Evolutionary conservation across 2,888 invertebrate species (phyloP).

Genomic region (Teleogryllus oceanicus): DNA sequence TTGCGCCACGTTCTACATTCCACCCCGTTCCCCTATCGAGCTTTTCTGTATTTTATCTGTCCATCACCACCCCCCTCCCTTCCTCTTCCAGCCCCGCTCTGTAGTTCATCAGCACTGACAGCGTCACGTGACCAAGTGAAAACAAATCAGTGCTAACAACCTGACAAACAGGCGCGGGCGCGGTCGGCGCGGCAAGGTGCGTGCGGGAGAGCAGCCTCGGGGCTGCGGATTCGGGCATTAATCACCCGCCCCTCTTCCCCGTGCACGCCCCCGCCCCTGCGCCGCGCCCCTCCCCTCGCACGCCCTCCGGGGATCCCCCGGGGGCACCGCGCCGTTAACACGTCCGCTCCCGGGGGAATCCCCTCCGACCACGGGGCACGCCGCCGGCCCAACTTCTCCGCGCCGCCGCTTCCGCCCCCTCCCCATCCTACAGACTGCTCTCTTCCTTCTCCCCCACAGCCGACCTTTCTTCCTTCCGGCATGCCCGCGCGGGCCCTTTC

Average conservation of each 20-base stretch:
- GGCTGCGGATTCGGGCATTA: conserved; percentile 18
- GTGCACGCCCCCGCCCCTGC: neutral
- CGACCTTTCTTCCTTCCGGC: neutral
- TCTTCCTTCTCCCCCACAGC: neutral
- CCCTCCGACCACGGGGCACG: neutral
- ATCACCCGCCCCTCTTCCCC: neutral
- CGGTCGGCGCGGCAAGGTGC: neutral
- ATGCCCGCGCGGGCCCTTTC: neutral
- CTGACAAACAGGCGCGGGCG: neutral
- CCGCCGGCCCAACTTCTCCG: neutral
- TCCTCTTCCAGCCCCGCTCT: neutral
- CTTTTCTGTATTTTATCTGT: neutral
- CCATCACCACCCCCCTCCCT: neutral
- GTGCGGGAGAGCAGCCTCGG: neutral
- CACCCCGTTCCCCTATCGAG: neutral
- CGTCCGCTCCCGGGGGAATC: conserved; percentile 5
- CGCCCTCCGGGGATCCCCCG: neutral
- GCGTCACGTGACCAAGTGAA: conserved; percentile 9
- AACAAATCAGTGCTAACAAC: conserved; percentile 18
- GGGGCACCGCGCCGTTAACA: conserved; percentile 3
- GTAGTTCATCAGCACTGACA: neutral
- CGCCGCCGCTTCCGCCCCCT: neutral
- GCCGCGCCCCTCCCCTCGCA: neutral
- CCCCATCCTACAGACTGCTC: neutral
- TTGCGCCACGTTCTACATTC: neutral